phyloP scores from a whole-genome alignment of 2,888 invertebrate species.

The Eilema depressum region DNA sequence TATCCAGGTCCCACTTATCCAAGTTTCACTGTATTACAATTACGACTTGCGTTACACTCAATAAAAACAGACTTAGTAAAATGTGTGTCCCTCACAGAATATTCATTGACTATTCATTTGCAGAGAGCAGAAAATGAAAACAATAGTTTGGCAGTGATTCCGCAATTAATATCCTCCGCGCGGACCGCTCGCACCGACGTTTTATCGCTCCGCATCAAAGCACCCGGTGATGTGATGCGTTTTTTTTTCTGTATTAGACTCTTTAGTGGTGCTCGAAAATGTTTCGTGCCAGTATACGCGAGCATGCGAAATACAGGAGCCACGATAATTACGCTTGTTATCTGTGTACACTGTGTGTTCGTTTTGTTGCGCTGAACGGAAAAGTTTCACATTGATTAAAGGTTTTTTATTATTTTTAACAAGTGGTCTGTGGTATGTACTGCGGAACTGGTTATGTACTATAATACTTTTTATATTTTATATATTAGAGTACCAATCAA shows the following conservation, averaged over 20 bases:
- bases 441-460: no score
- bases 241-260: constrained; percentile 14
- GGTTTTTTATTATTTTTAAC: neutral
- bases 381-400: neutral
- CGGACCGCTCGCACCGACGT: constrained; percentile 14
- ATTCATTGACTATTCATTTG: constrained; percentile 41
- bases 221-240: constrained; percentile 10
- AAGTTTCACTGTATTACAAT: no score
- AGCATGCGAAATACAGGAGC: constrained; percentile 12
- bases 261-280: constrained; percentile 17
- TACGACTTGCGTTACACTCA: neutral
- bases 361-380: neutral
- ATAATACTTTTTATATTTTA: no score
- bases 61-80: neutral
- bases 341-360: constrained; percentile 2
- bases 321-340: constrained; percentile 22
- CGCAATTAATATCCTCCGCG: constrained; percentile 30
- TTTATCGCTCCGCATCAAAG: constrained; percentile 20
- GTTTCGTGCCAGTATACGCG: constrained; percentile 10
- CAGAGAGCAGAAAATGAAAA: constrained; percentile 30
- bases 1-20: no score
- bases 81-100: constrained; percentile 2
- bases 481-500: no score
- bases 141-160: constrained; percentile 17
- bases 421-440: no score